Percentiles rank a stretch among this genome's conserved stretches.
phyloP scores from a whole-genome alignment of 2,888 invertebrate genomes.

The Phortica magna region DNA sequence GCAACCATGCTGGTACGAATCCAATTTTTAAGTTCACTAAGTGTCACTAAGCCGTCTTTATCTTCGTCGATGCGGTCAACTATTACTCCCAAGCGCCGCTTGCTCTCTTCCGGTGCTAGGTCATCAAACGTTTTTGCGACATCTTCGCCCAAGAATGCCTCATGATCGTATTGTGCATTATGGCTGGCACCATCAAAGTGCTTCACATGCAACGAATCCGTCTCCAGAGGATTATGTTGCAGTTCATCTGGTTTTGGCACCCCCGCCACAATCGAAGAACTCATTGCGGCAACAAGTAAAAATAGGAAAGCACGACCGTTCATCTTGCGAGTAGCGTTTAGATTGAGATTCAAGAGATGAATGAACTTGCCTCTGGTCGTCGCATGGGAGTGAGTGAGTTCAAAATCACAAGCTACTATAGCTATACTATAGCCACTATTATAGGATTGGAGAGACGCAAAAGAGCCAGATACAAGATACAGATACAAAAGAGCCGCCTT shows the following conservation, averaged over 20 bases:
- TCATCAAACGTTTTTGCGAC: constrained; percentile 96
- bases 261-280: constrained; percentile 72
- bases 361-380: too few species aligned
- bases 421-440: too few species aligned
- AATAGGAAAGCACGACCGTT: constrained; percentile 12
- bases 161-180: constrained; percentile 96
- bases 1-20: too few species aligned
- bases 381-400: too few species aligned
- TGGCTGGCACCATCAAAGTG: constrained; percentile 88
- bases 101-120: constrained; percentile 96
- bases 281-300: constrained; percentile 24
- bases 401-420: too few species aligned
- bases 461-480: too few species aligned
- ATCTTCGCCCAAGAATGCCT: constrained; percentile 97
- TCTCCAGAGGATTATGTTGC: constrained; percentile 82
- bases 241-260: constrained; percentile 86
- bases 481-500: too few species aligned
- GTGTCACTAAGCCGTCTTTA: constrained; percentile 88
- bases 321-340: not conserved
- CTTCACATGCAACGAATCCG: constrained; percentile 87
- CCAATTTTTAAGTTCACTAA: constrained; percentile 96
- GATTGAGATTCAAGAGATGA: not conserved
- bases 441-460: too few species aligned
- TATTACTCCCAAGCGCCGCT: constrained; percentile 91
- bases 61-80: constrained; percentile 95